Evolutionary conservation across 2,113 vertebrate species (phyloP).

Genomic region (Coptodon bakossiorum): DNA sequence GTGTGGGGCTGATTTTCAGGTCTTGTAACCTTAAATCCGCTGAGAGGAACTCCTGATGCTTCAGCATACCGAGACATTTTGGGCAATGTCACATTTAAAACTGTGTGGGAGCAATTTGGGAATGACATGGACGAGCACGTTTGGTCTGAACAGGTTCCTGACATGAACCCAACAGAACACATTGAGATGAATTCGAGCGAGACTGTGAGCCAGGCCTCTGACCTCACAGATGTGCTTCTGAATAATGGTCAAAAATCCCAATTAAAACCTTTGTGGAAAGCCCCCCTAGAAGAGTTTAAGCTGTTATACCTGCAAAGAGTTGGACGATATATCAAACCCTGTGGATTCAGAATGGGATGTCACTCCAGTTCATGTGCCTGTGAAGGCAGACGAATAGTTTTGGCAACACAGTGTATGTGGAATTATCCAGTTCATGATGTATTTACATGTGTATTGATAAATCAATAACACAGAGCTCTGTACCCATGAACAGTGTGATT

Average conservation of each 20-base stretch:
- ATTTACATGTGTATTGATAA: not conserved
- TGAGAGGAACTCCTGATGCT: not conserved
- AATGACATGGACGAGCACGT: not conserved
- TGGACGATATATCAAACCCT: not conserved
- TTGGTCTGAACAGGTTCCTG: not conserved
- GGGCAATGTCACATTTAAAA: not conserved
- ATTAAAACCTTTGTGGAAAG: not conserved
- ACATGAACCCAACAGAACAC: not conserved
- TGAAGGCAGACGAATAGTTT: not conserved
- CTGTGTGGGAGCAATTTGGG: not conserved
- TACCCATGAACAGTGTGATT: not conserved
- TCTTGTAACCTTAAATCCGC: not conserved
- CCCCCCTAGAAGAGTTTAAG: not conserved
- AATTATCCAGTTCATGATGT: not conserved
- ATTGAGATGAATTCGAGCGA: not conserved
- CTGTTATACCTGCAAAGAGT: not conserved
- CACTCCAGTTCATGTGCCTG: not conserved
- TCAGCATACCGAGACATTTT: not conserved
- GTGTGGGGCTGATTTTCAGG: not conserved
- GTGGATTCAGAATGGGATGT: not conserved
- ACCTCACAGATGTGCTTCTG: not conserved
- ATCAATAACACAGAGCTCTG: not conserved
- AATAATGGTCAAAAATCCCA: not conserved
- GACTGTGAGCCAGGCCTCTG: not conserved
- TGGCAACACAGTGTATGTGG: not conserved